Conservation (phyloP, 2,888 invertebrate species). For the Malachius bipustulatus region DNA sequence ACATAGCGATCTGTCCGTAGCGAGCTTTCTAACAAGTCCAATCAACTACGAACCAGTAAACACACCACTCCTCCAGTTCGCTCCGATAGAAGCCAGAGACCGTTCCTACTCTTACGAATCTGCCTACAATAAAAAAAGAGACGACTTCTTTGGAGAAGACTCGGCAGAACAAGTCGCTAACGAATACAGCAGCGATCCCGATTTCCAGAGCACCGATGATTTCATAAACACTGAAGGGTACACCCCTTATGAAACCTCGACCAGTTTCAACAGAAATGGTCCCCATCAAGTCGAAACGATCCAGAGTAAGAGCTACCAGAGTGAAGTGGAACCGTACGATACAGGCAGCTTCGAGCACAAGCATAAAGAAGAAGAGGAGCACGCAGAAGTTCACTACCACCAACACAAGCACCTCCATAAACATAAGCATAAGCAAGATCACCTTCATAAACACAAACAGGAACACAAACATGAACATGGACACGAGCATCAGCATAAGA, state of each 20-base stretch:
- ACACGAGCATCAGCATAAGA: constrained; percentile 18
- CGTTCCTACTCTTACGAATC: not conserved
- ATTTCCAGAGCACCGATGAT: constrained; percentile 7
- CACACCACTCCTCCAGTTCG: not conserved
- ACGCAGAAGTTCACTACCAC: constrained; percentile 23
- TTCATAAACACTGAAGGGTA: constrained; percentile 18
- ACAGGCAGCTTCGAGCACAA: constrained; percentile 18
- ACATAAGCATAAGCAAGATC: constrained; percentile 29
- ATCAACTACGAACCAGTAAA: not conserved
- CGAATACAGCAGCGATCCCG: constrained; percentile 9
- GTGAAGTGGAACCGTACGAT: constrained; percentile 24
- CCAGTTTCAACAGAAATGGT: constrained; percentile 22
- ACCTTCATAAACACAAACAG: constrained; percentile 27
- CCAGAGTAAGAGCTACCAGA: constrained; percentile 24
- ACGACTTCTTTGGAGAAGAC: constrained; percentile 6
- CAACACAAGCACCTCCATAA: constrained; percentile 28
- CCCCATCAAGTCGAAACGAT: constrained; percentile 27
- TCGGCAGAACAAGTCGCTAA: constrained; percentile 3
- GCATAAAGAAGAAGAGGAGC: constrained; percentile 19
- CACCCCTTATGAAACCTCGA: constrained; percentile 22
- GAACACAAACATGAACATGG: constrained; percentile 24
- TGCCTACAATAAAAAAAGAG: constrained; percentile 5
- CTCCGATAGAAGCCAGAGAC: not conserved
- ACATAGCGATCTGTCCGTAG: no score
- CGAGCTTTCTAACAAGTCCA: no score